These are phyloP conservation scores for Cylas formicarius DNA, from an alignment of 1,140 invertebrate genomes.

Conservation along the genomic window DNA sequence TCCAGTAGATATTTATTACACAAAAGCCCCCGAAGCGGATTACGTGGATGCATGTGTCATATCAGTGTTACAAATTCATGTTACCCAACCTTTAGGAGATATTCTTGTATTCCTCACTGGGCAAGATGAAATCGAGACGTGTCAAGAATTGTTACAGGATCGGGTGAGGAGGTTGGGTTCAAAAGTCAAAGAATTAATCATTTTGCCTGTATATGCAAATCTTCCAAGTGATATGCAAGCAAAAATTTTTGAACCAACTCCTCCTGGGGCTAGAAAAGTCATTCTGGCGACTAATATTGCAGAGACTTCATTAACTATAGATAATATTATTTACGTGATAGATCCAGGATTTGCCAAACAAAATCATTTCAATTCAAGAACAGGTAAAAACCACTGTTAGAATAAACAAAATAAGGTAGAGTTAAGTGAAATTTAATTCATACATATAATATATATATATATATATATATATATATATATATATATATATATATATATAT, in stretches of 20 bases:
- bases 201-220: slow-evolving; percentile 97
- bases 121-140: slow-evolving; percentile 94
- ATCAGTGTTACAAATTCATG: slow-evolving; percentile 95
- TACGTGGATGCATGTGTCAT: slow-evolving; percentile 97
- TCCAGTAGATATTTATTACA: slow-evolving; percentile 97
- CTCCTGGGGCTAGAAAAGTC: slow-evolving; percentile 90
- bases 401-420: too few relatives aligned
- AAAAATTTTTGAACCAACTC: slow-evolving; percentile 96
- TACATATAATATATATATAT: too few relatives aligned
- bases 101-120: slow-evolving; percentile 96
- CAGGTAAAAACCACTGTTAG: too few relatives aligned
- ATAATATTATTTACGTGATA: slow-evolving; percentile 98
- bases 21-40: slow-evolving; percentile 97
- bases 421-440: too few relatives aligned
- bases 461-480: too few relatives aligned
- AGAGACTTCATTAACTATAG: slow-evolving; percentile 97
- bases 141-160: slow-evolving; percentile 88
- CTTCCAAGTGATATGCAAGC: slow-evolving; percentile 98
- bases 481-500: too few relatives aligned
- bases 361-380: slow-evolving; percentile 95
- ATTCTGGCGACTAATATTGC: slow-evolving; percentile 98
- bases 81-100: slow-evolving; percentile 91
- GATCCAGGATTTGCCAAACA: slow-evolving; percentile 99
- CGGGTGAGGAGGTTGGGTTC: slow-evolving; percentile 82
- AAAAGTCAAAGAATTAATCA: slow-evolving; percentile 87